Evolutionary conservation across 2,888 invertebrate genomes (phyloP), one percentile per base, ranked within the genome.

Genomic region (Liopterus haemorrhoidalis): DNA sequence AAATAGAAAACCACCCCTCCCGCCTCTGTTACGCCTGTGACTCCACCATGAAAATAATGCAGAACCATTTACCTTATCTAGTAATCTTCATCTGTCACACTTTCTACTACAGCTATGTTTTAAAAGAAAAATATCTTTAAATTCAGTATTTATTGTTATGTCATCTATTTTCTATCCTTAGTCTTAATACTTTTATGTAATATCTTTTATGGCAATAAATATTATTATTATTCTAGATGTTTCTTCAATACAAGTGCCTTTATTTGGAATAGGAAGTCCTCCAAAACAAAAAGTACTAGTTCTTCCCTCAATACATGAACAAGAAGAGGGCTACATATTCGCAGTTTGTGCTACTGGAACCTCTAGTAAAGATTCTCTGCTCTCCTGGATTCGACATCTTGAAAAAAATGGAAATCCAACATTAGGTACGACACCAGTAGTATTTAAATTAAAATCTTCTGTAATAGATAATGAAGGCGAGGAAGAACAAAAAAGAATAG

Each of bases 371-470:
- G 93, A 94, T 68, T 94, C 95, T 0, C 68, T 96, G 5, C 67
- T 94, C n/a, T 90, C 92, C 0, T 96, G 88, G 93, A 81, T 94
- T 59, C 76, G 90, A 40, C 74, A 85, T 58, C 64, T 93, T 52
- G 86, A 93, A 65, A 75, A 74, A 46, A 70, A 81, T 59, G 79
- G 76, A 1, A 90, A 91, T 69, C 84, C 89, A 0, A 63, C 72
- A 6, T 67, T 96, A 46, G 75, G 77, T 38, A 71, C 74, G 49
- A 76, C 89, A 56, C 86, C 91, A n/a, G 79, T 95, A 30, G 76
- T 94, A 48, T 95, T 96, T 61, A 86, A 82, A 24, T 72, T 92
- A 19, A 75, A 73, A 52, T 79, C 85, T 3, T 78, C 81, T 5
- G 66, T 75, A 12, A 72, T n/a, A n/a, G n/a, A n/a, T n/a, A n/a